These are phyloP conservation scores for Orthosia gracilis DNA, from an alignment of 2,888 invertebrate genomes.

Conservation along the genomic window DNA sequence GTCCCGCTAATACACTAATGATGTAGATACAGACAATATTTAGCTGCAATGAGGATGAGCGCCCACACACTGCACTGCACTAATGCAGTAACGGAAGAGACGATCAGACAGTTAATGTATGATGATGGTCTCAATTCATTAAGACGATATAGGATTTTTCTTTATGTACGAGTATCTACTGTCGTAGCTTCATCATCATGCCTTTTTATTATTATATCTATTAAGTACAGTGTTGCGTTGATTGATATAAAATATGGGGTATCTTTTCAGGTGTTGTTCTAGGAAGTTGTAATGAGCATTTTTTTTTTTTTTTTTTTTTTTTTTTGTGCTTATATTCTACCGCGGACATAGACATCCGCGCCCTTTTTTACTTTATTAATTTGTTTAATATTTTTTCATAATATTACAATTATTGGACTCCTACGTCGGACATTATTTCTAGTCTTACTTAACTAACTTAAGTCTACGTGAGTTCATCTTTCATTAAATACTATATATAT, in stretches of 20 bases:
- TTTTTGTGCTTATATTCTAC: too few species aligned
- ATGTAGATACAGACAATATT: slow-evolving; percentile 65
- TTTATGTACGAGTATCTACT: slow-evolving; percentile 19
- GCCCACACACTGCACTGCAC: slow-evolving; percentile 74
- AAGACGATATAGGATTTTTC: slow-evolving; percentile 32
- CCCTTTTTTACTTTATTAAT: too few species aligned
- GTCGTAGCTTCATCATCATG: slow-evolving; percentile 7
- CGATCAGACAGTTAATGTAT: slow-evolving; percentile 71
- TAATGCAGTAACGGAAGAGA: slow-evolving; percentile 74
- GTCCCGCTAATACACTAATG: slow-evolving; percentile 58
- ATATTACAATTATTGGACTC: too few species aligned
- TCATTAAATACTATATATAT: too few species aligned
- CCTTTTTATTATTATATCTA: neutral
- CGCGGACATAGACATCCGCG: too few species aligned
- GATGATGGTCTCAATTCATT: slow-evolving; percentile 63
- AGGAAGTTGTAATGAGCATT: slow-evolving; percentile 17
- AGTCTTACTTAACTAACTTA: too few species aligned
- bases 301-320: too few species aligned
- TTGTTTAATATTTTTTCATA: too few species aligned
- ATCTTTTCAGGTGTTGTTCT: neutral
- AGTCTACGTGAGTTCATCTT: too few species aligned
- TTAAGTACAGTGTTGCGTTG: slow-evolving; percentile 17
- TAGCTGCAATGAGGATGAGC: slow-evolving; percentile 84
- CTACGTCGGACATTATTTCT: too few species aligned
- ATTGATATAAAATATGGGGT: slow-evolving; percentile 17